Conservation (phyloP, 2,797 vertebrate genomes). For the Enteromius fasciolatus region DNA sequence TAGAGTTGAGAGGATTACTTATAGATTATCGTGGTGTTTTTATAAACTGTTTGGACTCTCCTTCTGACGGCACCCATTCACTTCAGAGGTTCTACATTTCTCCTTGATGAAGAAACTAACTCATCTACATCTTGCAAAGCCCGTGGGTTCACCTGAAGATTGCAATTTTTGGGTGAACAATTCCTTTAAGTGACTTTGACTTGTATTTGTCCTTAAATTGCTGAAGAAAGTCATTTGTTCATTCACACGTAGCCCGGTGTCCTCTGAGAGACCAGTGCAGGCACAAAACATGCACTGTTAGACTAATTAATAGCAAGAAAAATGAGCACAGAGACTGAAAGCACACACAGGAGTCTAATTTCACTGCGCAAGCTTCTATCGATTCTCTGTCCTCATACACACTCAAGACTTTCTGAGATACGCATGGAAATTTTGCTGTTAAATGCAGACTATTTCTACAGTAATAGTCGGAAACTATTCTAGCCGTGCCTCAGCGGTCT, state of each 20-base stretch:
- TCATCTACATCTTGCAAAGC: background rate
- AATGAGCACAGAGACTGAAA: slow-evolving; percentile 22
- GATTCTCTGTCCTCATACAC: slow-evolving; percentile 21
- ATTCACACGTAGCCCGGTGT: background rate
- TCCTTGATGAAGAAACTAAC: background rate
- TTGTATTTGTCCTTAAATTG: background rate
- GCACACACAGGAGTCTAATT: slow-evolving; percentile 36
- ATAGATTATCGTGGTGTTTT: background rate
- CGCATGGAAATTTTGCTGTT: slow-evolving; percentile 1
- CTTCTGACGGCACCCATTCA: background rate
- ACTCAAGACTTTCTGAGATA: slow-evolving; percentile 6
- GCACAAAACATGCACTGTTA: slow-evolving; percentile 27
- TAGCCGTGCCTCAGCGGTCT: background rate
- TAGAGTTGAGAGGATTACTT: background rate
- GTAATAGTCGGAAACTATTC: background rate
- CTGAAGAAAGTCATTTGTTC: slow-evolving; percentile 2
- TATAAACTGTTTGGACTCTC: background rate
- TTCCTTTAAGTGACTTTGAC: background rate
- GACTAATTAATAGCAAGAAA: slow-evolving; percentile 32
- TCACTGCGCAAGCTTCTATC: slow-evolving; percentile 35
- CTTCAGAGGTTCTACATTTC: background rate
- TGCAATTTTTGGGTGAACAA: background rate
- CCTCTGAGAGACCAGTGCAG: slow-evolving; percentile 20
- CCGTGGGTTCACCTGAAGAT: background rate
- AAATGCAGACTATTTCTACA: slow-evolving; percentile 31